A percentile compares a stretch with the other conserved stretches of the same genome.
Evolutionary conservation across 2,888 invertebrate genomes (phyloP).

Genomic region (Acanthosoma haemorrhoidale): DNA sequence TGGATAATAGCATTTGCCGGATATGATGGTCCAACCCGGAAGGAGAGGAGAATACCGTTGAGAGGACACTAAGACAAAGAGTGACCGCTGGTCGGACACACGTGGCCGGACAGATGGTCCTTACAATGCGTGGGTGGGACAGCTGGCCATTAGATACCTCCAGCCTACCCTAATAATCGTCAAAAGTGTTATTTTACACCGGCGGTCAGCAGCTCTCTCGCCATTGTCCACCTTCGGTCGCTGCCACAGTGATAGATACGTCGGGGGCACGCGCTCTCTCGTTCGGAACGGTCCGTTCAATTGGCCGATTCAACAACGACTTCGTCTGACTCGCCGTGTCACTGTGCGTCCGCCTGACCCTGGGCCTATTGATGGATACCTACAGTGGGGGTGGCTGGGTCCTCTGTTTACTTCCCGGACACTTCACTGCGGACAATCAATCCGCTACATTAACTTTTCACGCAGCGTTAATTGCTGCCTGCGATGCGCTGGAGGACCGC

Average conservation of each 20-base stretch:
- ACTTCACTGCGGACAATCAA: neutral
- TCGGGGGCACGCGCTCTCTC: conserved; percentile 9
- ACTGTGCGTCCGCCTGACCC: too few species aligned
- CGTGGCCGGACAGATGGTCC: conserved; percentile 15
- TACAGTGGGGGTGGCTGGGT: too few species aligned
- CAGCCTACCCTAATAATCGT: conserved; percentile 25
- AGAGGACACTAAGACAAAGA: conserved; percentile 13
- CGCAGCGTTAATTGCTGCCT: too few species aligned
- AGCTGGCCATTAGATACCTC: neutral
- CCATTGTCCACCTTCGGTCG: neutral
- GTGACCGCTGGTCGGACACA: neutral
- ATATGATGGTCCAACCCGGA: neutral
- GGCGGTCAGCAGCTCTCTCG: too few species aligned
- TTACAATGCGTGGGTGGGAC: conserved; percentile 24
- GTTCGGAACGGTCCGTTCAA: conserved; percentile 2
- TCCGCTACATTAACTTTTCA: neutral
- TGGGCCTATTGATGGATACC: too few species aligned
- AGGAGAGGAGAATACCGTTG: neutral
- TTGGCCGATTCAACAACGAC: neutral
- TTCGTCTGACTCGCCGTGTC: conserved; percentile 2
- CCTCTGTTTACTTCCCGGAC: neutral
- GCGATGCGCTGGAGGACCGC: too few species aligned
- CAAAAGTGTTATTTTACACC: conserved; percentile 26
- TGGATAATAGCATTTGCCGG: too few species aligned
- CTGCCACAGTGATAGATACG: conserved; percentile 19